Conservation (phyloP, 2,888 invertebrate genomes). For the Leucoma salicis region DNA sequence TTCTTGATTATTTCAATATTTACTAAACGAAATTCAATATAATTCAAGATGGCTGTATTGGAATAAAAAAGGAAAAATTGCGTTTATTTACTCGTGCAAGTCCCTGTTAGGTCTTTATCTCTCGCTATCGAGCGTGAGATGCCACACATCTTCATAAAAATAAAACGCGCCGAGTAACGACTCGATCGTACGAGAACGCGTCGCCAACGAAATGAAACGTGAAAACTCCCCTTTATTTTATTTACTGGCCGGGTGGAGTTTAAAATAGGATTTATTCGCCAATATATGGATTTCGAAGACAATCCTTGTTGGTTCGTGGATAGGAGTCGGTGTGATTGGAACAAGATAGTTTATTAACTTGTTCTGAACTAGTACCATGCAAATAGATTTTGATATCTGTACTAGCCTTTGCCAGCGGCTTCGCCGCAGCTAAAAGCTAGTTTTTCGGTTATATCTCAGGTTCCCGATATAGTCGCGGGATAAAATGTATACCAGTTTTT, state of each 20-base stretch:
- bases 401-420: too few species aligned
- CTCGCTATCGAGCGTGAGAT: constrained; percentile 34
- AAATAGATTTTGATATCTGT: too few species aligned
- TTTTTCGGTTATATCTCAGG: too few species aligned
- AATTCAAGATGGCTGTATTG: constrained; percentile 10
- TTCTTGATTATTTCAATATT: constrained; percentile 8
- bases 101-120: constrained; percentile 42
- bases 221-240: constrained; percentile 67
- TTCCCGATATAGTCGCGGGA: too few species aligned
- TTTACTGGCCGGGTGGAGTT: constrained; percentile 64
- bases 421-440: too few species aligned
- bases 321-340: constrained; percentile 36
- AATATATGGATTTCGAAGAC: constrained; percentile 48
- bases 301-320: constrained; percentile 40
- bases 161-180: constrained; percentile 57
- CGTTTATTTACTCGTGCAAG: constrained; percentile 50
- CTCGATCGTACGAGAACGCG: constrained; percentile 49
- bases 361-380: too few species aligned
- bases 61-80: constrained; percentile 29
- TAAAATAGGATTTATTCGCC: constrained; percentile 70
- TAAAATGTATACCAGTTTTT: too few species aligned
- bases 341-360: constrained; percentile 20
- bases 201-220: constrained; percentile 55
- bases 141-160: constrained; percentile 74
- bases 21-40: constrained; percentile 14